phyloP scores from a whole-genome alignment of 2,113 vertebrate genomes.

The Apus apus region DNA sequence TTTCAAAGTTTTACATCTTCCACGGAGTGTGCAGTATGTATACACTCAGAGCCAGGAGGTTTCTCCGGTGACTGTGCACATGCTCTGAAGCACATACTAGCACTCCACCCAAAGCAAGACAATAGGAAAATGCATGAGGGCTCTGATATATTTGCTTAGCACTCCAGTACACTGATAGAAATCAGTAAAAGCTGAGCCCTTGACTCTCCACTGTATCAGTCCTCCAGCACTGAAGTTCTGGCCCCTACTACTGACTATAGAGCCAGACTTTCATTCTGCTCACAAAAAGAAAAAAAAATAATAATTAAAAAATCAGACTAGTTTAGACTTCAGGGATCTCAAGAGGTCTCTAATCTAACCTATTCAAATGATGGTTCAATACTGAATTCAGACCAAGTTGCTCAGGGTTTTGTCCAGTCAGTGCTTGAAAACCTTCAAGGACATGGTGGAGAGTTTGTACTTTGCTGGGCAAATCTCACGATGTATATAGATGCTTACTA shows the following conservation, averaged over 20 bases:
- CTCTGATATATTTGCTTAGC: background rate
- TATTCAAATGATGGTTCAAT: background rate
- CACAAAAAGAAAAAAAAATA: background rate
- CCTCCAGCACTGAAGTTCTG: background rate
- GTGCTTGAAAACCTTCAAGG: background rate
- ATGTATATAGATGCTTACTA: background rate
- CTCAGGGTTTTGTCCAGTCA: background rate
- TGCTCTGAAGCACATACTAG: background rate
- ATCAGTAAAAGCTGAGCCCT: background rate
- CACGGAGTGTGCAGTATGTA: rapidly evolving
- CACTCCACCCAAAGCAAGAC: background rate
- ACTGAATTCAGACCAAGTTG: background rate
- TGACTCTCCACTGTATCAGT: background rate
- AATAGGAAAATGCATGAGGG: background rate
- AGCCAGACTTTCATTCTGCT: background rate
- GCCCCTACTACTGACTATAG: background rate
- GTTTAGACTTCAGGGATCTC: background rate
- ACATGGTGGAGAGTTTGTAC: background rate
- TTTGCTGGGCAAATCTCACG: background rate
- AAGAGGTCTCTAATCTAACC: background rate
- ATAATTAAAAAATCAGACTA: background rate
- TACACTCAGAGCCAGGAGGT: no score
- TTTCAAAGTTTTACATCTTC: background rate
- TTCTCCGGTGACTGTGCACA: background rate
- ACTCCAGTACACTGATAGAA: background rate